Conservation (phyloP, 2,113 vertebrate genomes). For the Lycaon pictus region DNA sequence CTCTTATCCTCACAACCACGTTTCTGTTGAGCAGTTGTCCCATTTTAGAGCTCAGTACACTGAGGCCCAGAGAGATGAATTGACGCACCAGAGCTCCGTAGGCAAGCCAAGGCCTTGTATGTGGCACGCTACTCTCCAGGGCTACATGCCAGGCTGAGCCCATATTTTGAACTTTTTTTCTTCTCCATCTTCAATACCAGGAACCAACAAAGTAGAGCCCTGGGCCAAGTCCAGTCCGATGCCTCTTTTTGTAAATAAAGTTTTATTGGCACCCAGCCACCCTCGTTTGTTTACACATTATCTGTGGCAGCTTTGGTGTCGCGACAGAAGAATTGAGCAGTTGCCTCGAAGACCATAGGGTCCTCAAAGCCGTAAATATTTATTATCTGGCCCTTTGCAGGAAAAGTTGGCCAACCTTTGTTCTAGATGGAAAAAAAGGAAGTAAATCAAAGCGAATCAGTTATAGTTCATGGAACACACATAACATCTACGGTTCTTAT, state of each 20-base stretch:
- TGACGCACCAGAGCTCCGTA: accelerated
- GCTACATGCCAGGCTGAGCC: not conserved
- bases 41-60: not conserved
- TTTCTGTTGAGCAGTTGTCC: accelerated
- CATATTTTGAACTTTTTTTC: not conserved
- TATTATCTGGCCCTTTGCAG: not conserved
- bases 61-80: not conserved
- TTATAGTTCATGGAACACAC: not conserved
- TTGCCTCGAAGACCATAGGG: not conserved
- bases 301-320: not conserved
- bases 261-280: constrained; percentile 2
- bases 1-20: not conserved
- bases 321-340: not conserved
- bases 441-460: not conserved
- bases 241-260: constrained; percentile 41
- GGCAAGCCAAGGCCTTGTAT: not conserved
- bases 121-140: not conserved
- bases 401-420: not conserved
- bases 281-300: not conserved
- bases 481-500: not conserved
- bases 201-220: not conserved
- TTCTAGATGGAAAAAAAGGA: not conserved
- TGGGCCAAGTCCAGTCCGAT: not conserved
- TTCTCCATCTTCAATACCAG: not conserved
- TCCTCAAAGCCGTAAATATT: not conserved